Base-by-base conservation (phyloP, 1,140 invertebrate genomes). In the Polypedilum vanderplanki region DNA sequence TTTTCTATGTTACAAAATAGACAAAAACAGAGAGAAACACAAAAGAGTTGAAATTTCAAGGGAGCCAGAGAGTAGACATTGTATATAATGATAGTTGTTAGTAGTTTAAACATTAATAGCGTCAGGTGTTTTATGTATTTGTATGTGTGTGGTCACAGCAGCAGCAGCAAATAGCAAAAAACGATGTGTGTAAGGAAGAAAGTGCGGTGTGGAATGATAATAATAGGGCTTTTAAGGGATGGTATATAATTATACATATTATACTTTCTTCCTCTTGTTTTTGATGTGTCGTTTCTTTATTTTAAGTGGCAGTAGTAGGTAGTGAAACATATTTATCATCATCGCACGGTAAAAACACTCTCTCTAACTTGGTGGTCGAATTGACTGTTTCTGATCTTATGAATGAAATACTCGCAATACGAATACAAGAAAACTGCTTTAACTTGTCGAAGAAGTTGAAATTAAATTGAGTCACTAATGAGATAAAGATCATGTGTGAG, bases 401-500 rank as follows among this genome's bases (percentile, higher is more conserved):
- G 24, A 33, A 33, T 33, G 24, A 33, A 33, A 1, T 33, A 33
- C 24, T 33, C 5, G 24, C 24, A 33, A 33, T 5, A 33, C 24
- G 5, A 33, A 33, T 33, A 33, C 24, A 33, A 5, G 5, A 33
- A 33, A 33, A 33, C 24, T 33, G n/a, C n/a, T 33, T 1, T 33
- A 5, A 5, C 24, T 33, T 33, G 24, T 33, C 24, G 24, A 33
- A 3, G 24, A 33, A 33, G 24, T 33, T 33, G 24, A 33, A 33
- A 57, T n/a, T 57, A 57, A 57, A 57, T 57, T n/a, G n/a, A 57
- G 46, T 57, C n/a, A 57, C 46, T 57, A 57, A 57, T 57, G 46
- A 57, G 46, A 57, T 57, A 57, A 57, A 57, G 46, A 57, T 57
- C 46, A 57, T 57, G 46, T n/a, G 46, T 57, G 46, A 57, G 46